phyloP scores from a whole-genome alignment of 2,888 invertebrate species.

The Cerastis rubricosa region DNA sequence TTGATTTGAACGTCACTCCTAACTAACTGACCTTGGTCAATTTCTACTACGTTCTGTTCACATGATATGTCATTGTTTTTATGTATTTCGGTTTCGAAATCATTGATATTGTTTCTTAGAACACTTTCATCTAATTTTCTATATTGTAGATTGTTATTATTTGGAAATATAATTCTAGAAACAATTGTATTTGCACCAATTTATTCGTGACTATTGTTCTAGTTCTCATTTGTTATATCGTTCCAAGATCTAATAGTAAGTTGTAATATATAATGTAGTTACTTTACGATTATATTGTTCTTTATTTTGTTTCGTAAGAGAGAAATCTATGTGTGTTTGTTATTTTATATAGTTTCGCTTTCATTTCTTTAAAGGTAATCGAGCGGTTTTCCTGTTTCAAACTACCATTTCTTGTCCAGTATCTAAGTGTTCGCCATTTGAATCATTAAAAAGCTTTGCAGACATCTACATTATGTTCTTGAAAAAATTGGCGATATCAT shows the following conservation, averaged over 20 bases:
- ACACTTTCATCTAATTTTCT: slow-evolving; percentile 37
- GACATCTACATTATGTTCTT: neutral
- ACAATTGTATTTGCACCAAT: slow-evolving; percentile 42
- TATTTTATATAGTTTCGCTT: neutral
- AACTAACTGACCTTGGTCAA: slow-evolving; percentile 7
- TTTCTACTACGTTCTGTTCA: neutral
- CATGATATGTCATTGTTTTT: neutral
- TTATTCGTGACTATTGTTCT: slow-evolving; percentile 50
- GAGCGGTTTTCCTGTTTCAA: neutral
- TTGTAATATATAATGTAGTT: slow-evolving; percentile 41
- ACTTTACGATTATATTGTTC: slow-evolving; percentile 47
- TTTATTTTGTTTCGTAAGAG: slow-evolving; percentile 28
- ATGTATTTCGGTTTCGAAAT: slow-evolving; percentile 31
- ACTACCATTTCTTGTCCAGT: neutral
- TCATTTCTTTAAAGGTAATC: neutral
- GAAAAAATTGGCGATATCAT: neutral
- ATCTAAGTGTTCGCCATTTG: no score
- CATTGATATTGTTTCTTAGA: slow-evolving; percentile 13
- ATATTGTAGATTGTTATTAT: slow-evolving; percentile 12
- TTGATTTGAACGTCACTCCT: slow-evolving; percentile 1
- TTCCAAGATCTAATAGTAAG: slow-evolving; percentile 50
- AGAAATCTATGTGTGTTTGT: slow-evolving; percentile 18
- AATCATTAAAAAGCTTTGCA: neutral
- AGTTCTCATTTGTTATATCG: slow-evolving; percentile 38
- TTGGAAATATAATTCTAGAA: slow-evolving; percentile 27